phyloP scores from a whole-genome alignment of 1,140 invertebrate species.

The Popillia japonica region DNA sequence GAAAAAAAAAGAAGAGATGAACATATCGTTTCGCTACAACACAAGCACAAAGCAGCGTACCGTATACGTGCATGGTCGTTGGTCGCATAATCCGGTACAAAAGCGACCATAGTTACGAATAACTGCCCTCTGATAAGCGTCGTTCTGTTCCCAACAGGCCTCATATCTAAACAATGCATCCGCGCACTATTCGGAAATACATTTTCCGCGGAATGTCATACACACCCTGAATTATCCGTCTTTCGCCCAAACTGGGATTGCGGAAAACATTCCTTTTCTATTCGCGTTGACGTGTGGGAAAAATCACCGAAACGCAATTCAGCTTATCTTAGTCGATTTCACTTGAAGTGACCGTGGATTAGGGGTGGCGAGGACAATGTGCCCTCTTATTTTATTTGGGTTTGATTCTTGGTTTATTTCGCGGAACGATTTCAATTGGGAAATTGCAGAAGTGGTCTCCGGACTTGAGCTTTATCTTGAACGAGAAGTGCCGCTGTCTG shows the following conservation, averaged over 20 bases:
- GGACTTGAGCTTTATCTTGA: constrained; percentile 21
- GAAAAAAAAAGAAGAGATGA: neutral
- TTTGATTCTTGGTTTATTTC: constrained; percentile 38
- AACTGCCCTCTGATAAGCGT: constrained; percentile 34
- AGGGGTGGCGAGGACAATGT: constrained; percentile 21
- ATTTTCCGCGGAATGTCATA: neutral
- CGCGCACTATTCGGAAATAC: constrained; percentile 10
- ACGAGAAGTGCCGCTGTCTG: constrained; percentile 9
- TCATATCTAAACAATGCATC: constrained; percentile 35
- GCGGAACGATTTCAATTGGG: constrained; percentile 31
- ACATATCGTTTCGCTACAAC: constrained; percentile 5
- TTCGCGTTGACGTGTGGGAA: neutral
- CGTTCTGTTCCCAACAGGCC: constrained; percentile 23
- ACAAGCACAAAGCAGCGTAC: constrained; percentile 6
- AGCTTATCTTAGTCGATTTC: constrained; percentile 39
- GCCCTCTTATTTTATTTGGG: constrained; percentile 37
- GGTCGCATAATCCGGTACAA: constrained; percentile 25
- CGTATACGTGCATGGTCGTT: constrained; percentile 19
- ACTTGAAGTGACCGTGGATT: constrained; percentile 39
- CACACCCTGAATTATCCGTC: neutral
- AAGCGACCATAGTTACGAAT: constrained; percentile 33
- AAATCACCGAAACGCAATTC: neutral
- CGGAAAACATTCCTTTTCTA: neutral
- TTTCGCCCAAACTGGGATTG: neutral
- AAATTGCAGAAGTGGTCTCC: constrained; percentile 24